phyloP scores from a whole-genome alignment of 2,113 vertebrate genomes.

The Tinamus guttatus region DNA sequence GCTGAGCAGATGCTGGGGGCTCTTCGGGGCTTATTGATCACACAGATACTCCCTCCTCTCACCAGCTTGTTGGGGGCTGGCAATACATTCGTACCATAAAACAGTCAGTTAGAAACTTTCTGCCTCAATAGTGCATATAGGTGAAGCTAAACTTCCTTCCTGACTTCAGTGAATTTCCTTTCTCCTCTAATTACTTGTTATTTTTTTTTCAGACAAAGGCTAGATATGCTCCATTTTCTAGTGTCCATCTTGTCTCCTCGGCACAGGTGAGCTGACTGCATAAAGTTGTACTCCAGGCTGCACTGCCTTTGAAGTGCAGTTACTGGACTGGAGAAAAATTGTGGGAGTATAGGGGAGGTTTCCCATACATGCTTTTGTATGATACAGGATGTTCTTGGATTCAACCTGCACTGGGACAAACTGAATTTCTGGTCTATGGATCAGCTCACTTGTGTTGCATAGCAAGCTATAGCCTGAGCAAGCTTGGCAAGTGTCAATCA shows the following conservation, averaged over 20 bases:
- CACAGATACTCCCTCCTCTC: not conserved
- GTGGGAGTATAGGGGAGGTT: not conserved
- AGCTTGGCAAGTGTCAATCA: not conserved
- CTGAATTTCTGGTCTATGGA: not conserved
- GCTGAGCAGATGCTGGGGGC: not conserved
- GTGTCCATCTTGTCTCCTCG: not conserved
- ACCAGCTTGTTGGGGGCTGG: not conserved
- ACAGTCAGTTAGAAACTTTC: not conserved
- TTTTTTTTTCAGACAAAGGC: constrained; percentile 12
- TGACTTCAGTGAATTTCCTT: constrained; percentile 13
- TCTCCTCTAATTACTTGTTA: not conserved
- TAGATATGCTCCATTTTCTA: not conserved
- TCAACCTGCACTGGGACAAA: not conserved
- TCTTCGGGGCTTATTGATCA: not conserved
- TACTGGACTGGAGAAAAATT: not conserved
- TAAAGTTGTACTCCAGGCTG: not conserved
- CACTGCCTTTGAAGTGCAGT: not conserved
- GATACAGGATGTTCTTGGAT: not conserved
- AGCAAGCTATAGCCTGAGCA: not conserved
- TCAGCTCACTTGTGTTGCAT: not conserved
- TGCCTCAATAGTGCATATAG: not conserved
- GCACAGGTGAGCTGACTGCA: not conserved
- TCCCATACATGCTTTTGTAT: not conserved
- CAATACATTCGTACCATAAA: not conserved
- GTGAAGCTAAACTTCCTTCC: not conserved